Evolutionary conservation across 2,113 vertebrate genomes (phyloP).

Genomic region (Dromas ardeola): DNA sequence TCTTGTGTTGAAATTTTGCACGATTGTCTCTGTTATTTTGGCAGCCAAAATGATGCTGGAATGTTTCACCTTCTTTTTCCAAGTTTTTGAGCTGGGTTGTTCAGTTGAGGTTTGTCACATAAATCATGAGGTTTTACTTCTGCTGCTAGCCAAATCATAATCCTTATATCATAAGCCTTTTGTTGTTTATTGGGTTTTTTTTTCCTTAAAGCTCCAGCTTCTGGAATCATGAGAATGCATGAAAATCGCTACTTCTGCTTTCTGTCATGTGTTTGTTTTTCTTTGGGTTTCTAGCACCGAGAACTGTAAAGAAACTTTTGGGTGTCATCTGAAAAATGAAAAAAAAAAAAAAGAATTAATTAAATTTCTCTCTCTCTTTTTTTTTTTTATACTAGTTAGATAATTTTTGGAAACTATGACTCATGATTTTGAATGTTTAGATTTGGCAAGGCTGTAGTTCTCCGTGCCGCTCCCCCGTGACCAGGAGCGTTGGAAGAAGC

Average conservation of each 20-base stretch:
- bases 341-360: background rate
- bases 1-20: constrained; percentile 4
- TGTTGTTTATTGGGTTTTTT: background rate
- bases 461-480: background rate
- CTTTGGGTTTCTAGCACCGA: background rate
- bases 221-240: constrained; percentile 33
- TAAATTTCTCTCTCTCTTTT: background rate
- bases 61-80: constrained; percentile 50
- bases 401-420: constrained; percentile 52
- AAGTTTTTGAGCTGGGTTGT: constrained; percentile 27
- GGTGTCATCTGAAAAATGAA: constrained; percentile 10
- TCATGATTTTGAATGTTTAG: constrained; percentile 17
- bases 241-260: background rate
- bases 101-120: constrained; percentile 51
- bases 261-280: constrained; percentile 25
- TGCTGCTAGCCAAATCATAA: constrained; percentile 45
- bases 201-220: constrained; percentile 26
- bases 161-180: constrained; percentile 20
- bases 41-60: constrained; percentile 39
- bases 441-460: background rate
- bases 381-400: background rate
- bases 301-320: constrained; percentile 24
- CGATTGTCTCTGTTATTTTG: constrained; percentile 41
- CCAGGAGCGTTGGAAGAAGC: constrained; percentile 6
- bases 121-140: constrained; percentile 48